Percentiles rank a stretch among this genome's conserved stretches.
Conservation (phyloP, 1,140 invertebrate genomes). For the Matsumurasca onukii region DNA sequence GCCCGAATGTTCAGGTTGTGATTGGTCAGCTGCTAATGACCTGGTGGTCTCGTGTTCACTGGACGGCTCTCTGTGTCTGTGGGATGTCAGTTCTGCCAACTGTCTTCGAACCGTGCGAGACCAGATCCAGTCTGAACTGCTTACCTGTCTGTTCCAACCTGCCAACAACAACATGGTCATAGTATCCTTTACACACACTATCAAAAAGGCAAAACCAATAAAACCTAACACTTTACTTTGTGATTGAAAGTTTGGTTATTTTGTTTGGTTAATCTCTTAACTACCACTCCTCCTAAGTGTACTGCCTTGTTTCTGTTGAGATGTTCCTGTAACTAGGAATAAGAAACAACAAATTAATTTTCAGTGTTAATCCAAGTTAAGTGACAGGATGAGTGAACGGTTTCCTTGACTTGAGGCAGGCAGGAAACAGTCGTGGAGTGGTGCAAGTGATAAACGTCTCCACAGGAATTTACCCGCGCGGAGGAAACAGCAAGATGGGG, state of each 20-base stretch:
- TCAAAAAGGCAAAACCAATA: too few species aligned
- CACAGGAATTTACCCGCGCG: constrained; percentile 77
- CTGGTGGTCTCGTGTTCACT: constrained; percentile 75
- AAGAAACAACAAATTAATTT: too few species aligned
- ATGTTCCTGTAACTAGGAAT: too few species aligned
- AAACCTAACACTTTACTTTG: too few species aligned
- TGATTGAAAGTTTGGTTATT: too few species aligned
- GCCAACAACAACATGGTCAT: constrained; percentile 87
- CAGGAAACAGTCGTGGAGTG: constrained; percentile 74
- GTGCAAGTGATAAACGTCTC: constrained; percentile 83
- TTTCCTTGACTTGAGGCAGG: constrained; percentile 51
- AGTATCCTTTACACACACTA: constrained; percentile 59
- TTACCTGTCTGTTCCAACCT: constrained; percentile 80
- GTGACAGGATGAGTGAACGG: too few species aligned
- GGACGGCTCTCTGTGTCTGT: constrained; percentile 75
- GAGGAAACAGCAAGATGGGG: constrained; percentile 70
- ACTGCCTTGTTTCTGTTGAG: too few species aligned
- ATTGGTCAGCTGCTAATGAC: constrained; percentile 88
- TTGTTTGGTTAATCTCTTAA: too few species aligned
- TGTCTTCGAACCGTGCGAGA: constrained; percentile 69
- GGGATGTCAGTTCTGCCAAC: constrained; percentile 58
- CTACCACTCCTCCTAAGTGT: too few species aligned
- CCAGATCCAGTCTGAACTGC: constrained; percentile 61
- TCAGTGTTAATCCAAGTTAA: too few species aligned
- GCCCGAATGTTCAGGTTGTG: constrained; percentile 62